Conservation (phyloP, 2,888 invertebrate species). For the Lymantria dispar region DNA sequence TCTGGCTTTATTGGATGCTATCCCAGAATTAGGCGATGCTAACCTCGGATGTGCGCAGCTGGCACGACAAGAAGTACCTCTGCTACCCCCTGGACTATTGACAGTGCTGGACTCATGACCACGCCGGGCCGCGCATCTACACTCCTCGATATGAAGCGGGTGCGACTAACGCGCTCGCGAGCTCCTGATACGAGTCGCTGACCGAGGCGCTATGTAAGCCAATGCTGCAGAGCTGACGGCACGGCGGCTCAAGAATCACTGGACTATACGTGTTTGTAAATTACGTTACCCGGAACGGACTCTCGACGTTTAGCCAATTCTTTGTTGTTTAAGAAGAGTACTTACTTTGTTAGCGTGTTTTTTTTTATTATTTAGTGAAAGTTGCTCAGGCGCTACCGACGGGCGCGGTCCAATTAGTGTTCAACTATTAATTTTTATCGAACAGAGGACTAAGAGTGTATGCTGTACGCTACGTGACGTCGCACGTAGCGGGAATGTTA, state of each 20-base stretch:
- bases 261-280: conserved; percentile 38
- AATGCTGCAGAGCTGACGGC: conserved; percentile 12
- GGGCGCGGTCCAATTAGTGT: conserved; percentile 77
- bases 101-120: conserved; percentile 80
- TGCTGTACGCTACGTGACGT: conserved; percentile 48
- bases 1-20: conserved; percentile 72
- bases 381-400: conserved; percentile 78
- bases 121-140: conserved; percentile 65
- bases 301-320: conserved; percentile 71
- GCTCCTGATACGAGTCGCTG: conserved; percentile 54
- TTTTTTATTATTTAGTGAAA: conserved; percentile 77
- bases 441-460: conserved; percentile 60
- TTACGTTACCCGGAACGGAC: conserved; percentile 61
- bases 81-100: conserved; percentile 69
- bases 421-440: conserved; percentile 69
- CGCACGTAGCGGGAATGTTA: conserved; percentile 54
- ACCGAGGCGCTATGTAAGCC: conserved; percentile 20
- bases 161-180: conserved; percentile 49
- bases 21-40: conserved; percentile 75
- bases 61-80: conserved; percentile 63
- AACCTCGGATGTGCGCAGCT: conserved; percentile 76
- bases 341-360: conserved; percentile 77
- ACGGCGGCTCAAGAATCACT: conserved; percentile 33
- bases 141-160: conserved; percentile 66
- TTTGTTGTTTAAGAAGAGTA: conserved; percentile 72